Base-by-base conservation (phyloP, 2,888 invertebrate species). In the Boloria euphrosyne region DNA sequence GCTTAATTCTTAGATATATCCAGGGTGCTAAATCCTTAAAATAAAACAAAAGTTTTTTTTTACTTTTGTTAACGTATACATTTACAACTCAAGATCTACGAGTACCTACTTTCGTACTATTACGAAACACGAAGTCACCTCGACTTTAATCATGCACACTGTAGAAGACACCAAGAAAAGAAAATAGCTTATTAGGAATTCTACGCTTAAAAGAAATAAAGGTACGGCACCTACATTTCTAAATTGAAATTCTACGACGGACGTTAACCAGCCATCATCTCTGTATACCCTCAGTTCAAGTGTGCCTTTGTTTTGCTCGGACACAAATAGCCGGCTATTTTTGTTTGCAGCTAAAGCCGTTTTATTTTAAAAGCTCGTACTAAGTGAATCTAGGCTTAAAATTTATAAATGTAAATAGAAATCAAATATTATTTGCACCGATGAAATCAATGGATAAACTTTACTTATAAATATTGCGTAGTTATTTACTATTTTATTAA, bases 291-390 rank as follows among this genome's bases (percentile, higher is more conserved):
- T 58, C 58, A 43, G 52, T 67, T 66, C 69, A 66, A 66, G 69
- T 62, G 66, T 58, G 64, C 70, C 65, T 69, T 71, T 66, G 71
- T 69, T 66, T 65, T 51, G 49, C 62, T 62, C 54, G 52, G 64
- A 59, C 62, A 53, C 64, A 65, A 67, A 67, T 55, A 71, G 68
- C 59, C 52, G 58, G 65, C 64, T 62, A 59, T 62, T 66, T 68
- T 59, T 65, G 62, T 66, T 67, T 67, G 57, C 52, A 62, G 61
- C 57, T 47, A 68, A 65, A 67, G 63, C 55, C 46, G 43, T 54
- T 59, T 63, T 55, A 53, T 62, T 51, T 62, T 54, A 62, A 51
- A 62, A 57, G 47, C 62, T 66, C 13, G 31, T 22, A 50, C 57
- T 49, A 47, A 57, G 43, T n/a, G 16, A 51, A 47, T 54, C 38